phyloP scores from a whole-genome alignment of 2,797 vertebrate genomes.

The Epinephelus awoara region DNA sequence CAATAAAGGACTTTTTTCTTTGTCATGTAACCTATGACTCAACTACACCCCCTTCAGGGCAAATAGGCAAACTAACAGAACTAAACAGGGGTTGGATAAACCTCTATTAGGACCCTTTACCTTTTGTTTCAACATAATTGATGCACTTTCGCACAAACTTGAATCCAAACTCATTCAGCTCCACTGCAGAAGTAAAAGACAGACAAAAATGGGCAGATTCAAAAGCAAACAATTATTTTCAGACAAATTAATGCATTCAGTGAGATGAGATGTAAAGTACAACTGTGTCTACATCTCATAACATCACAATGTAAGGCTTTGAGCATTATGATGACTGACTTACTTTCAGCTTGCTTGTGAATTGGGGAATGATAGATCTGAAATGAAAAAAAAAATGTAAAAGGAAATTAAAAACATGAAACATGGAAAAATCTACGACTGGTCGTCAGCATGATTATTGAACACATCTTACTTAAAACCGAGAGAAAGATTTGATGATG shows the following conservation, averaged over 20 bases:
- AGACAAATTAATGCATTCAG: not conserved
- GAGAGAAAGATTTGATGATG: constrained; percentile 21
- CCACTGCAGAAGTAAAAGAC: constrained; percentile 86
- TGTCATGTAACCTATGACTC: constrained; percentile 40
- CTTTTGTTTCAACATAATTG: constrained; percentile 94
- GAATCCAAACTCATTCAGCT: constrained; percentile 96
- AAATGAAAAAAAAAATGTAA: constrained; percentile 64
- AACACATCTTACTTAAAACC: constrained; percentile 11
- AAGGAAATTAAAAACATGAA: constrained; percentile 38
- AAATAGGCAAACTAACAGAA: constrained; percentile 16
- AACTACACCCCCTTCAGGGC: constrained; percentile 70
- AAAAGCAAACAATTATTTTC: not conserved
- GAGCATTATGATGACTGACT: constrained; percentile 74
- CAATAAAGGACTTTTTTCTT: constrained; percentile 9
- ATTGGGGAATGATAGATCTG: constrained; percentile 98
- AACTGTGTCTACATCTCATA: not conserved
- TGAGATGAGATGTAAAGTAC: not conserved
- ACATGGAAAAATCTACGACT: constrained; percentile 30
- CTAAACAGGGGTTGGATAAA: constrained; percentile 1
- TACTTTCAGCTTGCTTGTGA: constrained; percentile 98
- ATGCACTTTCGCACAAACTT: constrained; percentile 97
- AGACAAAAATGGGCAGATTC: not conserved
- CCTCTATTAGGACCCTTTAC: constrained; percentile 75
- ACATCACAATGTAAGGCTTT: constrained; percentile 5
- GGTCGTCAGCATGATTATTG: constrained; percentile 28